phyloP scores from a whole-genome alignment of 1,140 invertebrate genomes.

The Heterodera schachtii region DNA sequence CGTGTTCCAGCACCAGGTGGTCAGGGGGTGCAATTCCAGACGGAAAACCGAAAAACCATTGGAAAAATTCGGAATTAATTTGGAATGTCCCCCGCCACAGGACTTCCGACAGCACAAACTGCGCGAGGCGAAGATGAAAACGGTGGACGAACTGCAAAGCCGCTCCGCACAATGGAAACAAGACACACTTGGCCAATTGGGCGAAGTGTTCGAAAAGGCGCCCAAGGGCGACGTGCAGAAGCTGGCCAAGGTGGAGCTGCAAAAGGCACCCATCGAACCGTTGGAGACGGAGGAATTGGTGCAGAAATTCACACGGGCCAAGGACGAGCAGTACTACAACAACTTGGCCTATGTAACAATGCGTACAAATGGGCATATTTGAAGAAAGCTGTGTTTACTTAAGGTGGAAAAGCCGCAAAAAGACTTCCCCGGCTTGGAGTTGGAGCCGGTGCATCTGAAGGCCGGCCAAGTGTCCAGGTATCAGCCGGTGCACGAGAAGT shows the following conservation, averaged over 20 bases:
- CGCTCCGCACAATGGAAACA: constrained; percentile 54
- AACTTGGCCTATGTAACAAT: constrained; percentile 52
- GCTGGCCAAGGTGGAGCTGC: constrained; percentile 55
- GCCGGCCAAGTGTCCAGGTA: constrained; percentile 59
- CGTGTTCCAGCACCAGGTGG: constrained; percentile 54
- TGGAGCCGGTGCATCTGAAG: constrained; percentile 59
- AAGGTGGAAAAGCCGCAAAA: constrained; percentile 51
- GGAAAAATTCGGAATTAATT: constrained; percentile 8
- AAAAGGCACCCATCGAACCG: constrained; percentile 59
- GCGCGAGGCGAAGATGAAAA: constrained; percentile 53
- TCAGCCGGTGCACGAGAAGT: constrained; percentile 51
- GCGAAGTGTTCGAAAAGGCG: constrained; percentile 60
- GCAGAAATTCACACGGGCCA: constrained; percentile 58
- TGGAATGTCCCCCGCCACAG: constrained; percentile 40
- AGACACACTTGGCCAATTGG: constrained; percentile 51
- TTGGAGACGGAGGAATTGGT: constrained; percentile 63
- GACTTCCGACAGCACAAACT: constrained; percentile 64
- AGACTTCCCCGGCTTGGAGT: constrained; percentile 58
- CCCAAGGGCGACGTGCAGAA: constrained; percentile 62
- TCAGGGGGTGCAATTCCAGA: background rate
- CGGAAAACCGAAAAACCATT: background rate
- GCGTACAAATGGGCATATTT: background rate
- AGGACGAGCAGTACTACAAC: constrained; percentile 64
- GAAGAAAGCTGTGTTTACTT: background rate
- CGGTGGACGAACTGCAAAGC: constrained; percentile 53